Conservation (phyloP, 2,113 vertebrate genomes). For the Rissa tridactyla region DNA sequence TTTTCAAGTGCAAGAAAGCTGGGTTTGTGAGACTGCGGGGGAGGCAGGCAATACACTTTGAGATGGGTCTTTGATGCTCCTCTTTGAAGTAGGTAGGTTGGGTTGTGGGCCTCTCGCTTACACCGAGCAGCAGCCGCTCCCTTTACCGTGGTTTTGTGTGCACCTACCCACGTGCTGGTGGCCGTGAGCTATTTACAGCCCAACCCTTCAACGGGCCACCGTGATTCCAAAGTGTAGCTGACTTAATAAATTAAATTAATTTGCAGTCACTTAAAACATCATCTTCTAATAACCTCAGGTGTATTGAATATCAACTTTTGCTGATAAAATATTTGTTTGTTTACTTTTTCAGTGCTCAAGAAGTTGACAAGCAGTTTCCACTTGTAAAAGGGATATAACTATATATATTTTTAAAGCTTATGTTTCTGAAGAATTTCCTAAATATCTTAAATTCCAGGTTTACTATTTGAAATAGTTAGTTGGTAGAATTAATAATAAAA, state of each 20-base stretch:
- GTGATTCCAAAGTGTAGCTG: background rate
- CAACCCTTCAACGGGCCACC: rapidly evolving
- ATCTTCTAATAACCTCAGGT: background rate
- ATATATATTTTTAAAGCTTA: background rate
- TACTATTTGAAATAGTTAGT: background rate
- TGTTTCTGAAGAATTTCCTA: background rate
- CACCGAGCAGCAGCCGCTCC: background rate
- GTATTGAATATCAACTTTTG: background rate
- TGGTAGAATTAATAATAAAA: background rate
- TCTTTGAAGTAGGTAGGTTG: background rate
- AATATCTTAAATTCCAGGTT: background rate
- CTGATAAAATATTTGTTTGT: background rate
- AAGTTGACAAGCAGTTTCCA: background rate
- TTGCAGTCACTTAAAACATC: background rate
- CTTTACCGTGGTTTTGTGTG: background rate
- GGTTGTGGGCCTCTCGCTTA: background rate
- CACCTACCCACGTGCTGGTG: background rate
- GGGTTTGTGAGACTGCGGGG: background rate
- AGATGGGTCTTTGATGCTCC: background rate
- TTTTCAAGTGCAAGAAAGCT: background rate
- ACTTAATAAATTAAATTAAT: background rate
- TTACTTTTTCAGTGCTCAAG: background rate
- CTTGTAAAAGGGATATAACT: background rate
- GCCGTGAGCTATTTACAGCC: background rate
- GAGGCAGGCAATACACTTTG: background rate